Evolutionary conservation across 2,888 invertebrate genomes (phyloP).

Genomic region (Euphydryas editha): DNA sequence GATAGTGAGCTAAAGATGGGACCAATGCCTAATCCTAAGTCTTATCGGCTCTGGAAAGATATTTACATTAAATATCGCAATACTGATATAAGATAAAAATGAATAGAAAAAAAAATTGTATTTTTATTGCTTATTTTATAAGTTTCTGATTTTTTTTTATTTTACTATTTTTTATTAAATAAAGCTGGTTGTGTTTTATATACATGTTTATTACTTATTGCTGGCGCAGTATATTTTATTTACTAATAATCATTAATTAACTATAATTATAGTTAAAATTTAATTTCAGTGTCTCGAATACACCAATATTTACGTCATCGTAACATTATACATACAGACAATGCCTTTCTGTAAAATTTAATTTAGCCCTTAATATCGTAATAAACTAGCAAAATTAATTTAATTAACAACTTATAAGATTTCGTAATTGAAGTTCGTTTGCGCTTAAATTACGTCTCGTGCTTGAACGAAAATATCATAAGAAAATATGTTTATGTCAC

Average conservation of each 20-base stretch:
- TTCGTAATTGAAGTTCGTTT: neutral
- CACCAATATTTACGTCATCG: neutral
- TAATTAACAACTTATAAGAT: neutral
- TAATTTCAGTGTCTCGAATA: neutral
- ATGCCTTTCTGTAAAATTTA: neutral
- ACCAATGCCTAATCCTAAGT: constrained; percentile 52
- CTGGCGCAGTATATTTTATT: too few relatives aligned
- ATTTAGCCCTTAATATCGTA: neutral
- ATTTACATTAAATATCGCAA: constrained; percentile 50
- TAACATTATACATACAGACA: neutral
- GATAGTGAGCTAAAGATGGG: constrained; percentile 55
- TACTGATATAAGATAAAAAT: constrained; percentile 22
- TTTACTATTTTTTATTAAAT: too few relatives aligned
- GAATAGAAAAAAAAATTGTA: neutral
- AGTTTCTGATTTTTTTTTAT: too few relatives aligned
- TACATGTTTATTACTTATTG: too few relatives aligned
- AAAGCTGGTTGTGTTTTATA: too few relatives aligned
- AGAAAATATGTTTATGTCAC: too few relatives aligned
- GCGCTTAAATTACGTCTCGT: neutral
- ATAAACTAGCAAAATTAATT: neutral
- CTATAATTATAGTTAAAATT: too few relatives aligned
- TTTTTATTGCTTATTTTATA: too few relatives aligned
- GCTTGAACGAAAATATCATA: neutral
- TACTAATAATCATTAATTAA: too few relatives aligned
- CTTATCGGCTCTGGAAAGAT: constrained; percentile 59